Percentiles rank a stretch among this genome's conserved stretches.
Evolutionary conservation across 2,797 vertebrate genomes (phyloP).

Genomic region (Chanos chanos): DNA sequence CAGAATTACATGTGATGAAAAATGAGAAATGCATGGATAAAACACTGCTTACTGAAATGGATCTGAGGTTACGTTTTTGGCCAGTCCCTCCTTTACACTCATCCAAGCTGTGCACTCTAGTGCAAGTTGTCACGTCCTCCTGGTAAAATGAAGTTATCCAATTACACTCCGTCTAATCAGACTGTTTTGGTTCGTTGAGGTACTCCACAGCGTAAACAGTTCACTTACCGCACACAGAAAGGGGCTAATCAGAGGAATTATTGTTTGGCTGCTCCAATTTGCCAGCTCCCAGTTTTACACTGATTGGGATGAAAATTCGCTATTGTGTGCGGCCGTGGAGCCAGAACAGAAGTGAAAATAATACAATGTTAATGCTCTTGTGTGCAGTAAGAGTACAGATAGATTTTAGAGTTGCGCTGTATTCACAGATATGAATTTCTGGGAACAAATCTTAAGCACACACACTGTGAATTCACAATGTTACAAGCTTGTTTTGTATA

Average conservation of each 20-base stretch:
- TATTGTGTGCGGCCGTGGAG: constrained; percentile 69
- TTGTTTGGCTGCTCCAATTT: constrained; percentile 99
- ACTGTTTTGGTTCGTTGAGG: constrained; percentile 99
- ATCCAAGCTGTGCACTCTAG: constrained; percentile 88
- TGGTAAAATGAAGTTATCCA: constrained; percentile 99
- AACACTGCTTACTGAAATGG: not conserved
- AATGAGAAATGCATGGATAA: not conserved
- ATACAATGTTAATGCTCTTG: constrained; percentile 65
- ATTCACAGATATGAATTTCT: no score
- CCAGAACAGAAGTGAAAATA: constrained; percentile 70
- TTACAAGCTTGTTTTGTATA: no score
- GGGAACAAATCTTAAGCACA: no score
- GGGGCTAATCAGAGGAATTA: constrained; percentile 99
- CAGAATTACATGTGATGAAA: not conserved
- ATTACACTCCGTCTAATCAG: constrained; percentile 99
- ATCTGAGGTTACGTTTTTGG: constrained; percentile 18
- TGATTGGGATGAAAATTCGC: constrained; percentile 99
- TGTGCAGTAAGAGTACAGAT: constrained; percentile 67
- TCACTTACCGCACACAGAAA: constrained; percentile 99
- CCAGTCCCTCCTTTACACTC: constrained; percentile 83
- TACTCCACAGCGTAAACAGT: constrained; percentile 99
- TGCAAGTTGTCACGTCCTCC: constrained; percentile 97
- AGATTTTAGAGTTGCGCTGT: no score
- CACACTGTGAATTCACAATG: no score
- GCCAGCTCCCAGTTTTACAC: constrained; percentile 95